These are phyloP conservation scores for Poecilus cupreus DNA, from an alignment of 2,888 invertebrate species.

Conservation along the genomic window DNA sequence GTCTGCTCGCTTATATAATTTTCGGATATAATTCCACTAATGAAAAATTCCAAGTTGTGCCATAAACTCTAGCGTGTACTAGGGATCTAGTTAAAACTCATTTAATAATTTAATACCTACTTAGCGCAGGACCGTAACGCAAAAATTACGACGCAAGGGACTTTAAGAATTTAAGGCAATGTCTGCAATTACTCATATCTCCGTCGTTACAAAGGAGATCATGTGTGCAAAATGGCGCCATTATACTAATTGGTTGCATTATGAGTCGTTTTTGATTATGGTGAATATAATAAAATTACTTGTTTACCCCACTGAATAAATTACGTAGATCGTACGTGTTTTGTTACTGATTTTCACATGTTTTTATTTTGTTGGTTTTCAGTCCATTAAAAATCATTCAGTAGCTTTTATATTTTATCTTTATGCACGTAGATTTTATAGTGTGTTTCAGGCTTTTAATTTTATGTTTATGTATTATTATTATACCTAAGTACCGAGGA, in stretches of 20 bases:
- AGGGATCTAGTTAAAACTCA: slow-evolving; percentile 31
- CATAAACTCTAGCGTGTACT: slow-evolving; percentile 22
- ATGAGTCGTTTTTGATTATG: slow-evolving; percentile 24
- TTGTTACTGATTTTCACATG: neutral
- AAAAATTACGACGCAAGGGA: slow-evolving; percentile 37
- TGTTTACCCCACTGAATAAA: neutral
- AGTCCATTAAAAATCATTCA: slow-evolving; percentile 13
- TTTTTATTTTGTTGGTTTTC: slow-evolving; percentile 27
- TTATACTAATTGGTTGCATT: slow-evolving; percentile 10
- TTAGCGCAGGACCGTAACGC: slow-evolving; percentile 49
- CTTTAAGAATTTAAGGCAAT: neutral
- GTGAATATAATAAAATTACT: neutral
- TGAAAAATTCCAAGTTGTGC: slow-evolving; percentile 35
- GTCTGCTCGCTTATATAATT: slow-evolving; percentile 12
- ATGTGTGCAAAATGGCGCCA: neutral
- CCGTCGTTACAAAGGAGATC: neutral
- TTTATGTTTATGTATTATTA: slow-evolving; percentile 11
- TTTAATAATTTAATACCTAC: slow-evolving; percentile 57
- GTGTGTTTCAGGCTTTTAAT: slow-evolving; percentile 17
- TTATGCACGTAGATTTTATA: slow-evolving; percentile 10
- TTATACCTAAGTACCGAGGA: too few species aligned
- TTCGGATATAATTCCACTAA: slow-evolving; percentile 31
- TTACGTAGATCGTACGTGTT: slow-evolving; percentile 19
- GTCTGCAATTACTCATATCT: neutral
- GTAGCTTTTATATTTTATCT: slow-evolving; percentile 24